A percentile compares a stretch with the other conserved stretches of the same genome.
phyloP scores from a whole-genome alignment of 2,888 invertebrate species.

The Heliconius hortense region DNA sequence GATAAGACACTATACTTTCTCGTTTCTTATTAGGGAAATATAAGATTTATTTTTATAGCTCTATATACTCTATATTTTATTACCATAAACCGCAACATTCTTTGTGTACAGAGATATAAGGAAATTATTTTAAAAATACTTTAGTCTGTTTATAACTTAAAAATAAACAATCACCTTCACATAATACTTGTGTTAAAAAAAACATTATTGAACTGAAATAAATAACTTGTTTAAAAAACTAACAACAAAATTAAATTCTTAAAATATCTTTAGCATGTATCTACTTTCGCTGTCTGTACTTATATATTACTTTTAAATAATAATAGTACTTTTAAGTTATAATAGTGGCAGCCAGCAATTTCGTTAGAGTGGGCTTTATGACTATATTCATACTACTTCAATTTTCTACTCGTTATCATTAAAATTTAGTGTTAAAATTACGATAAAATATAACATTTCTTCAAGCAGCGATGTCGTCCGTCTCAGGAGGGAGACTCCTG shows the following conservation, averaged over 20 bases:
- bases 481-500: no score
- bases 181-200: background rate
- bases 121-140: conserved; percentile 5
- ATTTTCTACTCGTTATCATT: background rate
- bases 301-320: background rate
- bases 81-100: background rate
- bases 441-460: no score
- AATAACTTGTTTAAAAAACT: conserved; percentile 5
- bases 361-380: background rate
- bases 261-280: background rate
- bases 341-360: background rate
- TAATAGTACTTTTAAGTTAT: background rate
- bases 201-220: background rate
- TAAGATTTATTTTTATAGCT: no score
- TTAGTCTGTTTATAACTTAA: background rate
- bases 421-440: background rate
- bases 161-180: conserved; percentile 1
- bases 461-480: no score
- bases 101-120: background rate
- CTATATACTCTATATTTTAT: background rate
- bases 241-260: background rate
- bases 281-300: background rate
- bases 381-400: background rate
- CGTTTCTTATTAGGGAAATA: no score
- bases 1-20: background rate